Evolutionary conservation across 2,113 vertebrate species (phyloP).

Genomic region (Labrus mixtus): DNA sequence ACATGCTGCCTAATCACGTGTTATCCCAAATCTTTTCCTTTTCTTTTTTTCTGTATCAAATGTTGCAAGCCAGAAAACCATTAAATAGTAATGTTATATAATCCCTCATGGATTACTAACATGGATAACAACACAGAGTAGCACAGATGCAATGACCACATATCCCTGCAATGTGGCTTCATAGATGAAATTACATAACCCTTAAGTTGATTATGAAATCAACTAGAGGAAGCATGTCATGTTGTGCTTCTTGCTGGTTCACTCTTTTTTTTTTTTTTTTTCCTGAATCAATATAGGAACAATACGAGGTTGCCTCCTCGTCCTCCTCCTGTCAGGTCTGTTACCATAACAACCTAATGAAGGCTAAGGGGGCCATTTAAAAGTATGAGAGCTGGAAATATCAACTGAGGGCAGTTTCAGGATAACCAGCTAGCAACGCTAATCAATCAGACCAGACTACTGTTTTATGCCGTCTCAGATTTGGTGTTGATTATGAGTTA

Average conservation of each 20-base stretch:
- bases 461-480: slow-evolving; percentile 15
- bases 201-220: slow-evolving; percentile 49
- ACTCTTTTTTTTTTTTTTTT: slow-evolving; percentile 40
- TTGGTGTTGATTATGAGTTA: background rate
- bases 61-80: background rate
- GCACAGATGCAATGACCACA: background rate
- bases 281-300: slow-evolving; percentile 60
- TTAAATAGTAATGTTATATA: slow-evolving; percentile 19
- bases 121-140: background rate
- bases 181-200: slow-evolving; percentile 33
- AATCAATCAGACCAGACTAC: slow-evolving; percentile 19
- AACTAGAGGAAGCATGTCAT: slow-evolving; percentile 53
- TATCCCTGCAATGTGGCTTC: slow-evolving; percentile 11
- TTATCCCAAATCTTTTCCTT: background rate
- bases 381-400: slow-evolving; percentile 62
- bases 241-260: slow-evolving; percentile 37
- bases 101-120: slow-evolving; percentile 11
- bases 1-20: background rate
- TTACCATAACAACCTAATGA: slow-evolving; percentile 86
- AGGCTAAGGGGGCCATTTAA: slow-evolving; percentile 60
- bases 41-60: background rate
- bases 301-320: slow-evolving; percentile 34
- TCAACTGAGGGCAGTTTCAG: slow-evolving; percentile 46
- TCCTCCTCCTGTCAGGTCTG: slow-evolving; percentile 63
- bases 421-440: slow-evolving; percentile 33